Evolutionary conservation across 2,113 vertebrate genomes (phyloP), one percentile per base, ranked within the genome.

Genomic region (Mohoua ochrocephala): DNA sequence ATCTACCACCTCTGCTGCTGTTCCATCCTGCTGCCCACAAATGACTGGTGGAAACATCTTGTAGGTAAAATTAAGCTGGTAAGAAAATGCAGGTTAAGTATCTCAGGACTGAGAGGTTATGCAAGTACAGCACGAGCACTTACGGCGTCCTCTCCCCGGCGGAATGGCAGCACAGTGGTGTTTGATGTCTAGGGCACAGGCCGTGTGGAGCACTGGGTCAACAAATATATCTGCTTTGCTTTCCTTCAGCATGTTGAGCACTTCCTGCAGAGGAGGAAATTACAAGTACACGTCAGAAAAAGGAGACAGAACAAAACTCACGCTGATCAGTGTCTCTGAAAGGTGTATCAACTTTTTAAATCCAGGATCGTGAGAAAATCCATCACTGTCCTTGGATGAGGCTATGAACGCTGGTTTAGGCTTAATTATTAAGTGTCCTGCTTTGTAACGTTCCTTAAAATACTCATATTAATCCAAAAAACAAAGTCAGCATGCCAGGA

Each of bases 201-300:
- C 99, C 1, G 99, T 99, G 94, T 99, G 99, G 39, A 99, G 99
- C 75, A 99, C 99, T 0, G 99, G 99, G 92, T 99, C 99, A 37
- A 99, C 99, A 35, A 99, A 99, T 91, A 99, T 99, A 95, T 99
- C 99, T 2, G 99, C 99, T 94, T 99, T 99, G 88, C 99, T 99
- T 93, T 99, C 99, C 94, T 99, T 99, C 96, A 99, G 95, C 98
- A 99, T 99, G 97, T 99, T 99, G 69, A 99, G 96, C 87, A 99
- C 99, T 95, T 99, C 99, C 99, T 99, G 84, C 13, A 86, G 59
- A 91, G 52, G 23, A 15, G 67, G 80, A 87, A 77, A 93, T 74
- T 9, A 68, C 37, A 96, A 47, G 47, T 13, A 45, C 13, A 12
- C 52, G 57, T 92, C 65, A 82, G 53, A 63, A 31, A 65, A 76